A percentile compares a stretch with the other conserved stretches of the same genome.
phyloP scores from a whole-genome alignment of 2,797 vertebrate species.

The Champsocephalus gunnari region DNA sequence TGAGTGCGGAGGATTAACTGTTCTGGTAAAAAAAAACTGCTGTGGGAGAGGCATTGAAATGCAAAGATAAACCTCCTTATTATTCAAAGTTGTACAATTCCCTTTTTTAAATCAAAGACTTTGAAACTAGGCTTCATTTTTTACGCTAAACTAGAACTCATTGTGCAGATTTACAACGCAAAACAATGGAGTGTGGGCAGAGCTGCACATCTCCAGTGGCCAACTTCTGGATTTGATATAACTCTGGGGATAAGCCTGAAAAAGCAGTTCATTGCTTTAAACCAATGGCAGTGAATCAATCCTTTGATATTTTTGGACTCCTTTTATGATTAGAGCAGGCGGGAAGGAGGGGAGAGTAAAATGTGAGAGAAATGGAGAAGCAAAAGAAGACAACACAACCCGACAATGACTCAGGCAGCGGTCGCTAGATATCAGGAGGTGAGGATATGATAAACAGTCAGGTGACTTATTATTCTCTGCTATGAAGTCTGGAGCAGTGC shows the following conservation, averaged over 20 bases:
- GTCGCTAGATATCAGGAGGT: slow-evolving; percentile 40
- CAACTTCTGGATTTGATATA: slow-evolving; percentile 76
- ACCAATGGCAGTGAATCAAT: slow-evolving; percentile 74
- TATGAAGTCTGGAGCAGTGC: slow-evolving; percentile 36
- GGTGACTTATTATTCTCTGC: slow-evolving; percentile 57
- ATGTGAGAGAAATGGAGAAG: slow-evolving; percentile 30
- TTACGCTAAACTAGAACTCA: slow-evolving; percentile 37
- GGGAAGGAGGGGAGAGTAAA: background rate
- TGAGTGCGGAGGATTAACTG: slow-evolving; percentile 75
- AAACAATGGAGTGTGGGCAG: slow-evolving; percentile 65
- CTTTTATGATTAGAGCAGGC: slow-evolving; percentile 59
- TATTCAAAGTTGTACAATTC: slow-evolving; percentile 59
- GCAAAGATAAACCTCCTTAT: slow-evolving; percentile 67
- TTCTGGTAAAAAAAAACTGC: slow-evolving; percentile 31
- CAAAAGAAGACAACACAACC: slow-evolving; percentile 44
- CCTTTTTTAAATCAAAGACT: slow-evolving; percentile 59
- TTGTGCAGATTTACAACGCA: slow-evolving; percentile 62
- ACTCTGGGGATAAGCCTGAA: slow-evolving; percentile 76
- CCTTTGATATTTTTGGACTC: slow-evolving; percentile 69
- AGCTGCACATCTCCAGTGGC: slow-evolving; percentile 69
- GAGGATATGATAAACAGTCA: too few relatives aligned
- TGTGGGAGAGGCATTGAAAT: slow-evolving; percentile 58
- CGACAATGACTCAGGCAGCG: slow-evolving; percentile 40
- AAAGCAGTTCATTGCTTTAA: slow-evolving; percentile 79
- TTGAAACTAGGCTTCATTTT: slow-evolving; percentile 26